These are phyloP conservation scores for Etheostoma nigrum DNA, from an alignment of 2,797 vertebrate species.

Conservation along the genomic window DNA sequence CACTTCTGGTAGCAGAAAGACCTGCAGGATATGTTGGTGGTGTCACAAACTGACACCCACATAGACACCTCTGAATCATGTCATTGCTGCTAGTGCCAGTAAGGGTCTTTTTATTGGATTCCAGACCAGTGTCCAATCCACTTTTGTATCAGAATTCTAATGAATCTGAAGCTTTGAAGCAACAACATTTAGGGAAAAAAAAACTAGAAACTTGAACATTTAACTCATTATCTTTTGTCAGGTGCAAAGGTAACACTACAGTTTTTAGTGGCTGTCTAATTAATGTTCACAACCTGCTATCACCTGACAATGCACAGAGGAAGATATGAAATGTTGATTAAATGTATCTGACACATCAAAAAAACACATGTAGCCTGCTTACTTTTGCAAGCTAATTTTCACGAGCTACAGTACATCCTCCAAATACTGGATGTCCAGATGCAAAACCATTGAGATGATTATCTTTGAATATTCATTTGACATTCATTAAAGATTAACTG, in stretches of 20 bases:
- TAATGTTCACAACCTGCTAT: slow-evolving; percentile 26
- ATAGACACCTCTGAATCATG: slow-evolving; percentile 6
- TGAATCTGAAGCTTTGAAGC: neutral
- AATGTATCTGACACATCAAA: slow-evolving; percentile 35
- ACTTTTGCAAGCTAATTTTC: slow-evolving; percentile 19
- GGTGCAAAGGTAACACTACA: neutral
- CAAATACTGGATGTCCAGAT: slow-evolving; percentile 23
- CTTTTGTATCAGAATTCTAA: neutral
- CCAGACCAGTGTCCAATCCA: neutral
- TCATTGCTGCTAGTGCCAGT: neutral
- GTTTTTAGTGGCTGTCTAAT: slow-evolving; percentile 10
- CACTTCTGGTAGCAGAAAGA: slow-evolving; percentile 20
- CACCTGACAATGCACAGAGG: slow-evolving; percentile 17
- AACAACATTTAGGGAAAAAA: neutral
- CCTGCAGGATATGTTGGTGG: slow-evolving; percentile 13
- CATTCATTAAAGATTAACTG: slow-evolving; percentile 14
- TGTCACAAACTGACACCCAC: slow-evolving; percentile 16
- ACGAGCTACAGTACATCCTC: slow-evolving; percentile 1
- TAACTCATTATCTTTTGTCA: neutral
- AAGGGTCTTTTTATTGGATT: neutral
- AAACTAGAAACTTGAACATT: neutral
- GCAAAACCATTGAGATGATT: slow-evolving; percentile 17
- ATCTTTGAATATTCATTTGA: slow-evolving; percentile 20
- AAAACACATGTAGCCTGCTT: slow-evolving; percentile 29
- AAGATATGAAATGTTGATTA: slow-evolving; percentile 34